Evolutionary conservation across 2,113 vertebrate species (phyloP), one percentile per base, ranked within the genome.

Genomic region (Gambusia affinis): DNA sequence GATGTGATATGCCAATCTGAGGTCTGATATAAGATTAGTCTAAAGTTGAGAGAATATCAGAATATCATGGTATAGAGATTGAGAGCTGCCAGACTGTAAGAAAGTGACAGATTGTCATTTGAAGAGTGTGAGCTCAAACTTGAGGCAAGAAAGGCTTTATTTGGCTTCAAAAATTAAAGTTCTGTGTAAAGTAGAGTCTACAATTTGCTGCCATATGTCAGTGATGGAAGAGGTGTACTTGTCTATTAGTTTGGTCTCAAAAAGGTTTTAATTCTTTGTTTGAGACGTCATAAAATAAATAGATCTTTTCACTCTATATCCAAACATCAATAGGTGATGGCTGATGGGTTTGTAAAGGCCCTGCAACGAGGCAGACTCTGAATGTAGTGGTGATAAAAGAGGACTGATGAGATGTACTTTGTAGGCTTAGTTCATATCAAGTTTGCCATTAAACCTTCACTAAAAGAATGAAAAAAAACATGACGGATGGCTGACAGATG

Each of bases 391-490:
- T 70, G 82, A 72, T 64, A 54, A 68, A 73, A 6, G 39, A 42
- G 3, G 42, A 44, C 61, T 83, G 68, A 75, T 73, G 64, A 78
- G 74, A 78, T 27, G 0, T 24, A 24, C 31, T 10, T 29, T 39
- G 30, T 42, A 14, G 11, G 27, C 29, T 66, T 33, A 14, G 7
- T 6, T 63, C 64, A 37, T 39, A 47, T 44, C 19, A 67, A 1
- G 27, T 51, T 29, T 28, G 64, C 3, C 33, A 39, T 61, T 66
- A 7, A 70, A 69, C 28, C 37, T 67, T 44, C 11, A 61, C 39
- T 0, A n/a, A 30, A 75, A 30, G 31, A 54, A 65, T 67, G 19
- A 3, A 42, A 57, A 42, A 57, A 73, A 54, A 69, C 11, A 35
- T 22, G 30, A 37, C 14, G 24, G 29, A 1, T 8, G 12, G 35